A percentile compares a stretch with the other conserved stretches of the same genome.
Evolutionary conservation across 2,113 vertebrate species (phyloP).

Genomic region (Charina bottae): DNA sequence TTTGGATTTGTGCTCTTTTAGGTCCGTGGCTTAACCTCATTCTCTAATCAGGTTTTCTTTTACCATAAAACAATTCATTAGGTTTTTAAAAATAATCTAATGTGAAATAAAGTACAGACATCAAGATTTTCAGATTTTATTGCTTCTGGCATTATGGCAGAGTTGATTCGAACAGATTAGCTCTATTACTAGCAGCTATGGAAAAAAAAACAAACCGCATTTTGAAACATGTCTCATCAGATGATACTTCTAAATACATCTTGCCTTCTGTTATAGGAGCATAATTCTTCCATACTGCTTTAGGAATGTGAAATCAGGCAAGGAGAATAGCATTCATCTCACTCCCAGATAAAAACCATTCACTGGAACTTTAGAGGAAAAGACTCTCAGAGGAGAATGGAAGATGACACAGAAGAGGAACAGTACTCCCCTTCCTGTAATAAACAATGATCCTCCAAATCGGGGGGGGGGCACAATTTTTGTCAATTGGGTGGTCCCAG

Average conservation of each 20-base stretch:
- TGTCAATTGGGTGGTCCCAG: not conserved
- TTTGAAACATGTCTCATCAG: not conserved
- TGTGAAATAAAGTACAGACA: not conserved
- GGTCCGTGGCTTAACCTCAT: not conserved
- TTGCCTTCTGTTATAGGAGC: not conserved
- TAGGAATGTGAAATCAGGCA: not conserved
- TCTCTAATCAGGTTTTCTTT: not conserved
- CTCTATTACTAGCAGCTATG: not conserved
- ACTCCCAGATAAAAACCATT: not conserved
- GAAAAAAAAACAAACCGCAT: not conserved
- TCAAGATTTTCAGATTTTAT: not conserved
- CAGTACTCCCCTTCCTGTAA: not conserved
- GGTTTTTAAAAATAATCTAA: constrained; percentile 1
- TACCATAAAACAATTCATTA: not conserved
- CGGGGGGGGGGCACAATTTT: not conserved
- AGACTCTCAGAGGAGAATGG: not conserved
- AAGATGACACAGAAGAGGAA: not conserved
- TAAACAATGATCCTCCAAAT: not conserved
- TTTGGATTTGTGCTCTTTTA: not conserved
- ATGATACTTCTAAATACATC: not conserved
- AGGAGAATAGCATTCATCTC: not conserved
- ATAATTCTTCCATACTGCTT: not conserved
- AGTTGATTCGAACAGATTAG: not conserved
- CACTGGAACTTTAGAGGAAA: not conserved
- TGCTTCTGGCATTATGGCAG: not conserved